phyloP scores from a whole-genome alignment of 1,140 invertebrate species.

The Brachionus calyciflorus region DNA sequence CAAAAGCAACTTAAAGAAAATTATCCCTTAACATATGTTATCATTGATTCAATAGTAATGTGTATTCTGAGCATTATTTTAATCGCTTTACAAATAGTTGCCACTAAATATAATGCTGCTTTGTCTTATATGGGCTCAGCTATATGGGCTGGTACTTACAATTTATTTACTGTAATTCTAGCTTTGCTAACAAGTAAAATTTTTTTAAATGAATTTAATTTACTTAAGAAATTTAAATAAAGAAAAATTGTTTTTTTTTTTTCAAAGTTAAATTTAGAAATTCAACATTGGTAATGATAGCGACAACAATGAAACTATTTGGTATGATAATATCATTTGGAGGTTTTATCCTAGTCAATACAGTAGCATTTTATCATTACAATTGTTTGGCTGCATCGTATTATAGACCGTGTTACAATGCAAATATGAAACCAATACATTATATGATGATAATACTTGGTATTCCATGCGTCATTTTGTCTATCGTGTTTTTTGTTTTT shows the following conservation, averaged over 20 bases:
- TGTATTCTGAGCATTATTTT: background rate
- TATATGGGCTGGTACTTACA: slow-evolving; percentile 42
- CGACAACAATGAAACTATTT: slow-evolving; percentile 35
- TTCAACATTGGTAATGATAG: slow-evolving; percentile 22
- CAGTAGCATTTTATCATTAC: slow-evolving; percentile 41
- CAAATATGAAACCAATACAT: slow-evolving; percentile 41
- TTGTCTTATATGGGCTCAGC: slow-evolving; percentile 29
- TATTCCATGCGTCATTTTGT: slow-evolving; percentile 36
- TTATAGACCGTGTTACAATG: slow-evolving; percentile 40
- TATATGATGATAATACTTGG: slow-evolving; percentile 44
- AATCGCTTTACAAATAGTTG: slow-evolving; percentile 36
- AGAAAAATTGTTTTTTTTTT: no score
- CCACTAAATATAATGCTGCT: slow-evolving; percentile 16
- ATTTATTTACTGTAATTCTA: slow-evolving; percentile 14
- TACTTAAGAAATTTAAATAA: no score
- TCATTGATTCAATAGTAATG: slow-evolving; percentile 19
- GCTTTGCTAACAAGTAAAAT: slow-evolving; percentile 8
- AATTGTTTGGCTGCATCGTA: slow-evolving; percentile 43
- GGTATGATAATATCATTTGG: slow-evolving; percentile 42
- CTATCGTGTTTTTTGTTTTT: slow-evolving; percentile 34
- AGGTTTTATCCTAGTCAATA: slow-evolving; percentile 27
- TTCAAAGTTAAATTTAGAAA: slow-evolving; percentile 19
- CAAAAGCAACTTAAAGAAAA: background rate
- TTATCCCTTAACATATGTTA: slow-evolving; percentile 29
- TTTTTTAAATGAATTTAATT: background rate